Percentiles rank a stretch among this genome's conserved stretches.
Evolutionary conservation across 2,888 invertebrate genomes (phyloP).

Genomic region (Arenicola marina): DNA sequence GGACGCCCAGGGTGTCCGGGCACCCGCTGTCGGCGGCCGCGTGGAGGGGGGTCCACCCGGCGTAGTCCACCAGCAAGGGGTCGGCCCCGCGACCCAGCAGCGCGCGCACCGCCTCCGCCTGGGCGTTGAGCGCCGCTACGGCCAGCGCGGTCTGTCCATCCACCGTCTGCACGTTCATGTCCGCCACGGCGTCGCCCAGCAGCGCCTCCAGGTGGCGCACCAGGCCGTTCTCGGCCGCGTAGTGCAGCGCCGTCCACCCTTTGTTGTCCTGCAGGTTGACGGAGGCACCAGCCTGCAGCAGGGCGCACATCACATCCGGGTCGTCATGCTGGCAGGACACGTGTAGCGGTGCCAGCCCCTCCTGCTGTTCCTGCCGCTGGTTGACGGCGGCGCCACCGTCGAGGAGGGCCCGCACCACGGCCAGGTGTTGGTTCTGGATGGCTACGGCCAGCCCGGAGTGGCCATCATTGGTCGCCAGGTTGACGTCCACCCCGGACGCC

Average conservation of each 20-base stretch:
- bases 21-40: slow-evolving; percentile 35
- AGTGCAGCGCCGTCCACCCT: slow-evolving; percentile 35
- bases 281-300: slow-evolving; percentile 22
- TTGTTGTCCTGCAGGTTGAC: slow-evolving; percentile 32
- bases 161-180: slow-evolving; percentile 30
- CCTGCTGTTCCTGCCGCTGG: slow-evolving; percentile 19
- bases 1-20: slow-evolving; percentile 16
- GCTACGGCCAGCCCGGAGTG: slow-evolving; percentile 34
- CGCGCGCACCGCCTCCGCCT: slow-evolving; percentile 7
- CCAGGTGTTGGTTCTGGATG: slow-evolving; percentile 30
- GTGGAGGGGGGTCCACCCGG: slow-evolving; percentile 36
- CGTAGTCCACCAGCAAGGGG: slow-evolving; percentile 29
- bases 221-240: slow-evolving; percentile 30
- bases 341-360: slow-evolving; percentile 28
- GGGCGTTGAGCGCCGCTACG: slow-evolving; percentile 31
- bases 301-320: slow-evolving; percentile 14
- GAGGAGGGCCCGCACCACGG: slow-evolving; percentile 28
- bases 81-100: slow-evolving; percentile 23
- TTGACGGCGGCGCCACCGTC: slow-evolving; percentile 30
- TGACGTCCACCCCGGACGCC: slow-evolving; percentile 22
- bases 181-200: slow-evolving; percentile 19
- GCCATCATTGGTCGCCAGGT: slow-evolving; percentile 31
- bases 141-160: slow-evolving; percentile 32
- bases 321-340: slow-evolving; percentile 30
- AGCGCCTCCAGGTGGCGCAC: slow-evolving; percentile 27